phyloP scores from a whole-genome alignment of 1,140 invertebrate species.

The Sarcophaga bullata region DNA sequence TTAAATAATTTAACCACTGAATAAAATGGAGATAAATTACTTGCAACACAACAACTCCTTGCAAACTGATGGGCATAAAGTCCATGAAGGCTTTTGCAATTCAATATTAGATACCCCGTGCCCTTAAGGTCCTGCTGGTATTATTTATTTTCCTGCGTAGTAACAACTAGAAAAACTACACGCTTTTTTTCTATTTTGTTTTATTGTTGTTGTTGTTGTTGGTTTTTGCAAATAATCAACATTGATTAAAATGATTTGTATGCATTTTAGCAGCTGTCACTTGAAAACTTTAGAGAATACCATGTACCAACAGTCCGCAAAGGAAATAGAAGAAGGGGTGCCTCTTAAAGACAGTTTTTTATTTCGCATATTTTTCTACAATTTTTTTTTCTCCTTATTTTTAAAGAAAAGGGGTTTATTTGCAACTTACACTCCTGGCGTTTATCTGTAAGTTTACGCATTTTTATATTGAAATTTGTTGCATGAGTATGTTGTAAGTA shows the following conservation, averaged over 20 bases:
- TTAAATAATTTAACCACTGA: no score
- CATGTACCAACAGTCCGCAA: neutral
- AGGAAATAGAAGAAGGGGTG: neutral
- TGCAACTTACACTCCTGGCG: neutral
- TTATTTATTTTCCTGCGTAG: no score
- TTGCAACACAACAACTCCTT: no score
- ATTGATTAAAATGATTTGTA: conserved; percentile 22
- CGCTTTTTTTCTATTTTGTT: no score
- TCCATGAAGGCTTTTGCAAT: no score
- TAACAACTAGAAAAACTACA: neutral
- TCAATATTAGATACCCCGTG: no score
- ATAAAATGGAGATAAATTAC: no score
- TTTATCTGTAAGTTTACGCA: neutral
- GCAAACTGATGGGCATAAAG: no score
- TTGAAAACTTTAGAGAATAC: no score
- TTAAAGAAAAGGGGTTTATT: neutral
- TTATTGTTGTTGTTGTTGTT: no score
- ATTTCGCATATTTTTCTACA: conserved; percentile 1
- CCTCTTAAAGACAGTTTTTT: neutral
- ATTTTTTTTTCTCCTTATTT: neutral
- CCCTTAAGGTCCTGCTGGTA: no score
- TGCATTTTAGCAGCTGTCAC: conserved; percentile 39
- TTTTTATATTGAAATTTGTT: neutral
- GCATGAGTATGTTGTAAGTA: neutral
- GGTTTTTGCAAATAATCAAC: neutral